phyloP scores from a whole-genome alignment of 2,888 invertebrate genomes.

The Rhodophaea formosa region DNA sequence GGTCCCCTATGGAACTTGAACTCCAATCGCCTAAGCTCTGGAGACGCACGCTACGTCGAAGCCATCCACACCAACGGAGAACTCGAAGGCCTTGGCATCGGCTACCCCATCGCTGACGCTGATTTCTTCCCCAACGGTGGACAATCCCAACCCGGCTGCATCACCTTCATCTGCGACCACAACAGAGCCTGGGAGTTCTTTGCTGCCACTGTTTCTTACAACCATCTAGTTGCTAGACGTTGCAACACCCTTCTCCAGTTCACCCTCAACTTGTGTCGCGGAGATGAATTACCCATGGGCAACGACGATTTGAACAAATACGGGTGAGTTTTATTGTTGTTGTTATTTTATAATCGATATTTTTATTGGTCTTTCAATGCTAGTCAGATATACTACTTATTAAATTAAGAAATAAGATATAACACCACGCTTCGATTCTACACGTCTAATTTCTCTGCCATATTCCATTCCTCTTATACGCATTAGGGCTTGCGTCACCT shows the following conservation, averaged over 20 bases:
- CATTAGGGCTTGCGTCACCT: no score
- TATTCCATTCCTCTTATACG: no score
- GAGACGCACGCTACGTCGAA: conserved; percentile 64
- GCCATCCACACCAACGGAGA: conserved; percentile 71
- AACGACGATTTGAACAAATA: conserved; percentile 48
- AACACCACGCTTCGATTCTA: no score
- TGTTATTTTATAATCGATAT: no score
- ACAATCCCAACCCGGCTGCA: conserved; percentile 57
- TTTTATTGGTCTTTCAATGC: no score
- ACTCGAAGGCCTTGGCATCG: conserved; percentile 67
- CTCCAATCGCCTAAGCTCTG: conserved; percentile 35
- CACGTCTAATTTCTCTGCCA: no score
- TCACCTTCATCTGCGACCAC: conserved; percentile 53
- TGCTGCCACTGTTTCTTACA: conserved; percentile 49
- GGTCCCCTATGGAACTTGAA: conserved; percentile 56
- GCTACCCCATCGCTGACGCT: conserved; percentile 68
- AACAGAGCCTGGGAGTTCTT: conserved; percentile 60
- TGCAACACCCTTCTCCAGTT: conserved; percentile 50
- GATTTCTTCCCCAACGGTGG: conserved; percentile 84
- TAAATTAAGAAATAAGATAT: no score
- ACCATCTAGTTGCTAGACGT: conserved; percentile 49
- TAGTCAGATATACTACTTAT: no score
- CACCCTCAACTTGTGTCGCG: conserved; percentile 47
- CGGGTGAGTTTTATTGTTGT: conserved; percentile 40
- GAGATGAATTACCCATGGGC: conserved; percentile 47